These are phyloP conservation scores for Pocillopora meandrina DNA, from an alignment of 92 coral and sea anemone species.

Conservation along the genomic window DNA sequence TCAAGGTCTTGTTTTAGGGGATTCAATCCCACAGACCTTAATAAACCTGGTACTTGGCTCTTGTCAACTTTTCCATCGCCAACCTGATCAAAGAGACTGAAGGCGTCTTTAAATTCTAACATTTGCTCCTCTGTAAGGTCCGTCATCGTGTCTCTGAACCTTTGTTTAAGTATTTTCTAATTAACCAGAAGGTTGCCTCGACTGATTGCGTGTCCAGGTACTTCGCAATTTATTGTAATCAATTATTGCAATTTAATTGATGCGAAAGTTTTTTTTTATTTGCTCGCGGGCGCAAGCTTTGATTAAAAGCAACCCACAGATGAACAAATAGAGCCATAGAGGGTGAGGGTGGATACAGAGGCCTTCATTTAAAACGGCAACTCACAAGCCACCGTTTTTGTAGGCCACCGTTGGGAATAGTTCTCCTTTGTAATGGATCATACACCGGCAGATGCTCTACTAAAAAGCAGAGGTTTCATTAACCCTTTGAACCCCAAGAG, in stretches of 20 bases:
- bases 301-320: no score
- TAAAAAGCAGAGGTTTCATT: no score
- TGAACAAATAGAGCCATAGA: no score
- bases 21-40: conserved; percentile 81
- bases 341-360: no score
- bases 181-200: background rate
- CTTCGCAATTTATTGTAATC: background rate
- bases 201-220: conserved; percentile 7
- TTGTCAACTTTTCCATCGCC: conserved; percentile 71
- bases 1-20: conserved; percentile 76
- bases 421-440: no score
- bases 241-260: background rate
- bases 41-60: conserved; percentile 50
- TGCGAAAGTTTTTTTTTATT: background rate
- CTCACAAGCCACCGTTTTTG: no score
- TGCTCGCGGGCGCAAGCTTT: conserved; percentile 10
- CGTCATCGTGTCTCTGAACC: conserved; percentile 28
- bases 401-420: no score
- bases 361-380: no score
- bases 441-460: no score
- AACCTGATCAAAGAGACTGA: conserved; percentile 68
- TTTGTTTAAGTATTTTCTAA: background rate
- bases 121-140: conserved; percentile 74
- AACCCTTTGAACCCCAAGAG: no score
- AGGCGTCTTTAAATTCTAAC: conserved; percentile 79